Conservation (phyloP, 2,113 vertebrate species). For the Aspidoscelis tigris region DNA sequence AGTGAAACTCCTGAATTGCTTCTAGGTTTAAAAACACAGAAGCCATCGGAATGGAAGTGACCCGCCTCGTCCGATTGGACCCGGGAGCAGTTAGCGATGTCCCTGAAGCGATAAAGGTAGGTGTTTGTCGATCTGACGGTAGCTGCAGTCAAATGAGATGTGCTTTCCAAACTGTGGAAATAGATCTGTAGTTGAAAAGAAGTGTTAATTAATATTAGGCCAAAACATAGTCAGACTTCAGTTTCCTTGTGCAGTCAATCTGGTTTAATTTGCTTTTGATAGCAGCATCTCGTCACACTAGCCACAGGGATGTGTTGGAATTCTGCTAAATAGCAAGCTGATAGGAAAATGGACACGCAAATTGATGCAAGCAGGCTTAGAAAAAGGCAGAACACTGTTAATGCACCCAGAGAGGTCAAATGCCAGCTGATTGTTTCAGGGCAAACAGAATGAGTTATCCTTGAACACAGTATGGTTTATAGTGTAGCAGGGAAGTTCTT, state of each 20-base stretch:
- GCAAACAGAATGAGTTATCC: no score
- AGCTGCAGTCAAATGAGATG: not conserved
- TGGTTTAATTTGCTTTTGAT: not conserved
- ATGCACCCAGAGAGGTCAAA: no score
- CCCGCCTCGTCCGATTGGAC: constrained; percentile 92
- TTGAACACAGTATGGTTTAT: no score
- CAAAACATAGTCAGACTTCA: not conserved
- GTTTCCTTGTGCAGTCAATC: not conserved
- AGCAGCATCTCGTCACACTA: not conserved
- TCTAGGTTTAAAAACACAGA: constrained; percentile 95
- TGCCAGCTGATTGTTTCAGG: no score
- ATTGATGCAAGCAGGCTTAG: no score
- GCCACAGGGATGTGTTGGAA: no score
- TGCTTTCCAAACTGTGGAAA: not conserved
- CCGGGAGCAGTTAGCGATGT: constrained; percentile 92
- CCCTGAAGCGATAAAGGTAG: constrained; percentile 95
- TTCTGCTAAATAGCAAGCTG: no score
- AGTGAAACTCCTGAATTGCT: not conserved
- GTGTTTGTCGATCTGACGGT: not conserved
- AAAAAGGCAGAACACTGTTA: no score
- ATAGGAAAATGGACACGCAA: no score
- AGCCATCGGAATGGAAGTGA: constrained; percentile 93
- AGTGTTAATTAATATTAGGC: not conserved
- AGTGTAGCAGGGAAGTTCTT: no score
- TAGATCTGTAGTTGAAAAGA: not conserved